Conservation (phyloP, 2,113 vertebrate species). For the Pomatorhinus ruficollis region DNA sequence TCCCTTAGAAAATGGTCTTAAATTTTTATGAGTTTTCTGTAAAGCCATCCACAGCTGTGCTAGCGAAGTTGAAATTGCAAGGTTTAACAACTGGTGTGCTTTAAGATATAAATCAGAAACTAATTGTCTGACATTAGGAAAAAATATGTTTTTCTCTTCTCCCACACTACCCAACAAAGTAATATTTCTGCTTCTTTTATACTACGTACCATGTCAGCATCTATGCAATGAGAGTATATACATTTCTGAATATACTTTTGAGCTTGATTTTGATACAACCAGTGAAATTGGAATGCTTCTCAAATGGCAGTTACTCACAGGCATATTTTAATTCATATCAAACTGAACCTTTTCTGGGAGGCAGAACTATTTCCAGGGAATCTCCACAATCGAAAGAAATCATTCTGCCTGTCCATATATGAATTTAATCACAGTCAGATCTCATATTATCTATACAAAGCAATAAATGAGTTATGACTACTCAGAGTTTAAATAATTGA, state of each 20-base stretch:
- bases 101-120: slow-evolving; percentile 45
- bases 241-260: neutral
- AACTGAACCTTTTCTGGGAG: neutral
- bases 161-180: neutral
- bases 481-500: neutral
- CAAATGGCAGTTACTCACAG: neutral
- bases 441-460: neutral
- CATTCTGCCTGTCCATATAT: neutral
- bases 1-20: slow-evolving; percentile 16
- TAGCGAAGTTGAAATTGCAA: neutral
- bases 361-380: neutral
- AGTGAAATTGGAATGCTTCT: neutral
- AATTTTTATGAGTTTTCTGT: slow-evolving; percentile 21
- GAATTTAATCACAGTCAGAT: neutral
- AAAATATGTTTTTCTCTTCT: neutral
- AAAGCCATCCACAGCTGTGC: neutral
- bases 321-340: neutral
- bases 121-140: slow-evolving; percentile 24
- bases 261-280: neutral
- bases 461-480: neutral
- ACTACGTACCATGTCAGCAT: neutral
- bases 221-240: neutral
- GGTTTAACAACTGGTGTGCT: slow-evolving; percentile 11
- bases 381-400: neutral
- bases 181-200: neutral